Evolutionary conservation across 1,140 invertebrate species (phyloP), one percentile per base, ranked within the genome.

Genomic region (Achatina immaculata): DNA sequence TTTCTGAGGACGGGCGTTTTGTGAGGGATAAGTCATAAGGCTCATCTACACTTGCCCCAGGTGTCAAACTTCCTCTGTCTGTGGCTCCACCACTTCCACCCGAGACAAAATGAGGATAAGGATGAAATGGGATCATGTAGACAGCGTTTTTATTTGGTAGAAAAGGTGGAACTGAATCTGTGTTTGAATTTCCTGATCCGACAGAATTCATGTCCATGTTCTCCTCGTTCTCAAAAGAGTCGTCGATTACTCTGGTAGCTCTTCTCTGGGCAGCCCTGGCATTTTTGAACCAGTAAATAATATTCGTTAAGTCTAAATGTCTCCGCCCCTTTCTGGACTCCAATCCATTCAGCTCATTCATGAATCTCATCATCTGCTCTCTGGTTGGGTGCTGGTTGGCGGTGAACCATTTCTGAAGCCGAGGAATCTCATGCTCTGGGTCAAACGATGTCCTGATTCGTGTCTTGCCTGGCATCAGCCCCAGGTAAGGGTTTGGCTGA

Each of bases 211-310:
- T 76, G 0, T 85, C 85, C 42, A 80, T 74, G 36, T 85, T 85
- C 48, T 89, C 88, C 69, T 88, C 86, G 73, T 86, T 82, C 40
- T 89, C 88, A 85, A 85, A 87, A 21, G 87, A 87, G 43, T 86
- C 85, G 48, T 89, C 87, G 14, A 84, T 75, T 68, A 79, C 85
- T 80, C 86, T 88, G 36, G 81, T 91, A 34, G 91, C 91, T 55
- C 97, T 92, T 88, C 98, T 97, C 90, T 97, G 96, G 1, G 98
- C 97, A 16, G 98, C 98, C 76, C 98, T 93, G 0, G 98, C 97
- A 90, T 99, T 99, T 91, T 99, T 99, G 90, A 99, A 99, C 98
- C 98, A 99, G 90, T 99, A 99, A 34, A 99, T 97, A 19, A 99
- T 97, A 90, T 99, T 99, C 88, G 98, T 98, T 0, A 98, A 95